Base-by-base conservation (phyloP, 2,113 vertebrate genomes). In the Platichthys stellatus region DNA sequence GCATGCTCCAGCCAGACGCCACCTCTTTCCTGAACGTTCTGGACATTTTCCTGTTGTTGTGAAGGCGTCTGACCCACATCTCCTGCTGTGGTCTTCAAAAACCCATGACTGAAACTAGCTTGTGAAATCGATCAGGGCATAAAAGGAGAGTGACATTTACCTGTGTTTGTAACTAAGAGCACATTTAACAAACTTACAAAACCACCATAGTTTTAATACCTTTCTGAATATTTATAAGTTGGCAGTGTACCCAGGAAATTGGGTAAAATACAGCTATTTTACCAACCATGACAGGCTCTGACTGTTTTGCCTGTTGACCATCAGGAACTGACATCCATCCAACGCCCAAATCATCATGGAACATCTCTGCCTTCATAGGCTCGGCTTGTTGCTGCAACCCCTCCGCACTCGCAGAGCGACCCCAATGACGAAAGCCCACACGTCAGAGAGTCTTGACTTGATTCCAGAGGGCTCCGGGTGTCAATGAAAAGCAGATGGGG, bases 401-500 rank as follows among this genome's bases (percentile, higher is more conserved):
- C 15, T 26, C 8, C 21, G 38, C 47, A 45, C 60, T 66, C 51
- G 28, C 51, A 75, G 53, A 74, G 31, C 3, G 49, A 82, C 78
- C 81, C 59, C 17, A 2, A 9, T 43, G 60, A 69, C 12, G 14
- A 56, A 68, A 23, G 26, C 64, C 35, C 15, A 38, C 65, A 54
- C 5, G 26, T 81, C 76, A 64, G 26, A 10, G 14, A n/a, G 9
- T 45, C 20, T 40, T 76, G 20, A 60, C 73, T 51, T 72, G 15
- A 56, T 71, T 47, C 47, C 38, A 51, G 40, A 13, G 5, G 68
- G 68, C 38, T 49, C 13, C 0, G 31, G 59, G 76, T 2, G 38
- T 35, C 43, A 71, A 74, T 65, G 49, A 54, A 43, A 72, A 81
- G 69, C 65, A 82, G 58, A 75, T 65, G 61, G 60, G 15, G 23